A percentile compares a stretch with the other conserved stretches of the same genome.
These are phyloP conservation scores for Kryptolebias ocellatus DNA, from an alignment of 2,797 vertebrate species.

Conservation along the genomic window DNA sequence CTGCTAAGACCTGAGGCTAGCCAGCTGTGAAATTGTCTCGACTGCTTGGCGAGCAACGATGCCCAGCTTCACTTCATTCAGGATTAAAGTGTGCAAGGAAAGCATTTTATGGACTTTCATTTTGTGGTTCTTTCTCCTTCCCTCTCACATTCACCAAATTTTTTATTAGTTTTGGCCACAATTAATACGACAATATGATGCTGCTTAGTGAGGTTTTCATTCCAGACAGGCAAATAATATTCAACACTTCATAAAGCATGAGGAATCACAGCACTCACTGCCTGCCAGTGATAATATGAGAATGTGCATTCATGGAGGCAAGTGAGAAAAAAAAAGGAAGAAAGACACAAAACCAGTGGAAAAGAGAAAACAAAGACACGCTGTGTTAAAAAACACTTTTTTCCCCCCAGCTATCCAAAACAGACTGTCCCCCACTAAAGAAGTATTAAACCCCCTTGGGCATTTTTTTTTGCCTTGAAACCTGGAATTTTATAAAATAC, in stretches of 20 bases:
- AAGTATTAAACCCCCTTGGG: no score
- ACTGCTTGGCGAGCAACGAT: slow-evolving; percentile 57
- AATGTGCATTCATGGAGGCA: slow-evolving; percentile 36
- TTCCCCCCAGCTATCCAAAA: slow-evolving; percentile 12
- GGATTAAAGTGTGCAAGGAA: slow-evolving; percentile 68
- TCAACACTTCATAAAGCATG: slow-evolving; percentile 62
- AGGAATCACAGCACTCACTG: slow-evolving; percentile 37
- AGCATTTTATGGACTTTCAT: slow-evolving; percentile 65
- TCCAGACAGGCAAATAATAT: slow-evolving; percentile 53
- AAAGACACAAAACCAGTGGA: slow-evolving; percentile 37
- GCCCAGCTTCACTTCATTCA: slow-evolving; percentile 62
- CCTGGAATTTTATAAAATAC: no score
- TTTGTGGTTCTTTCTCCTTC: slow-evolving; percentile 37
- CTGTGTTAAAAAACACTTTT: slow-evolving; percentile 31
- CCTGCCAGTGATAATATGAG: slow-evolving; percentile 40
- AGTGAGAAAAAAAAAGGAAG: slow-evolving; percentile 29
- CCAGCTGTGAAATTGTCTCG: slow-evolving; percentile 80
- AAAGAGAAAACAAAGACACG: slow-evolving; percentile 21
- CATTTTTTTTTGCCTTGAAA: no score
- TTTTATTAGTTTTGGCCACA: slow-evolving; percentile 69
- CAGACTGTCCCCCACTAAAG: no score
- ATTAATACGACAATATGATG: slow-evolving; percentile 57
- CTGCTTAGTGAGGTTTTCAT: slow-evolving; percentile 54
- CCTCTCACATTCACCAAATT: slow-evolving; percentile 45
- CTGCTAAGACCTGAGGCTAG: slow-evolving; percentile 74